These are phyloP conservation scores for Lepidiolamprologus cunningtoni DNA, from an alignment of 2,113 vertebrate genomes.

Conservation along the genomic window DNA sequence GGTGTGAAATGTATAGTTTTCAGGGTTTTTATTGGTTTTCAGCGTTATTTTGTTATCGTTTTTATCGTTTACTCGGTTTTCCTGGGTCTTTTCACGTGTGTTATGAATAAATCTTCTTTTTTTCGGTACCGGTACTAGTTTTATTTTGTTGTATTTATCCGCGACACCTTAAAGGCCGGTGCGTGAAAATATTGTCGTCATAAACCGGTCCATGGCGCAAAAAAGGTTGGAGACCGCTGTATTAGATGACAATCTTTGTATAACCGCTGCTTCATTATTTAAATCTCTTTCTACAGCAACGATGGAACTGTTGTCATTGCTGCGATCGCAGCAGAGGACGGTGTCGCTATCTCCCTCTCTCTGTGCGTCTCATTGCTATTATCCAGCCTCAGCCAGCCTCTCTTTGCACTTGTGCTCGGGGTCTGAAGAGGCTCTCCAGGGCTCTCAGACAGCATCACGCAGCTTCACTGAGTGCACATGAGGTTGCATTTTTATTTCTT, in stretches of 20 bases:
- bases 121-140: accelerated
- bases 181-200: accelerated
- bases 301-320: background rate
- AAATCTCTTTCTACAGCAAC: background rate
- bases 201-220: no score
- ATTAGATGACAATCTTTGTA: background rate
- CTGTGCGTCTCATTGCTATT: background rate
- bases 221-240: accelerated
- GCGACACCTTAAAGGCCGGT: no score
- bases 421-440: conserved; percentile 18
- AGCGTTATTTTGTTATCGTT: no score
- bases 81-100: accelerated
- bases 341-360: background rate
- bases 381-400: background rate
- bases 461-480: background rate
- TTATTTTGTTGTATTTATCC: no score
- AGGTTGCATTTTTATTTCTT: background rate
- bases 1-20: accelerated
- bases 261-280: background rate
- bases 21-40: no score
- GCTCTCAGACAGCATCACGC: background rate
- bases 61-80: accelerated
- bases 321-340: background rate
- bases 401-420: background rate
- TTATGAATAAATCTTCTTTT: no score